Evolutionary conservation across 1,140 invertebrate species (phyloP), one percentile per base, ranked within the genome.

Genomic region (Drosophila mauritiana): DNA sequence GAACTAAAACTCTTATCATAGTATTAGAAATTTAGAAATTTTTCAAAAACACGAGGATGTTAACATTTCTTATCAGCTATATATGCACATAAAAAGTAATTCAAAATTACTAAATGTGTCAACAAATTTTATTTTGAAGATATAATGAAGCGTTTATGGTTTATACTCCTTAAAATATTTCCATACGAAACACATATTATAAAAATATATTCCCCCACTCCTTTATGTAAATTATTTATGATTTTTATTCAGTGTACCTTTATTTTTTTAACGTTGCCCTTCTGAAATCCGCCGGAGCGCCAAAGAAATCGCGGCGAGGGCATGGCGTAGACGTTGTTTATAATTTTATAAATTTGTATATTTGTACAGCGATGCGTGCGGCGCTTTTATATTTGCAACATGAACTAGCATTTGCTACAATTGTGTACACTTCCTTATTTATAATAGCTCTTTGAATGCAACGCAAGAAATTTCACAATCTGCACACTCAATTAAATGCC

Each of bases 261-360:
- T 57, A 70, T 75, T 65, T 75, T 55, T 62, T 74, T 84, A n/a
- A 69, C 73, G 61, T 64, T 80, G 55, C 67, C 76, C 62, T 80
- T 75, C 58, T 85, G 77, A 57, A 80, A 70, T 63, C 69, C 74
- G 43, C 77, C 69, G 39, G 79, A 76, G 59, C 79, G 83, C 83
- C 83, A 85, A 72, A 85, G 68, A 61, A 89, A 89, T 13, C 85
- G 85, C 62, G 63, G 49, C 42, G 84, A 75, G 45, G 84, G 84
- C 84, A 89, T 89, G 20, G 40, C 53, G 43, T 36, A 17, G 37
- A 25, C 58, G 59, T 51, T 68, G 39, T 63, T 74, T 75, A 43
- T 42, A 37, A 34, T 48, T 63, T 46, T 40, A 40, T 54, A 34
- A 36, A 20, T 52, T 22, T 34, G 25, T 62, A 27, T 62, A 46